Conservation (phyloP, 2,797 vertebrate genomes). For the Octomys mimax region DNA sequence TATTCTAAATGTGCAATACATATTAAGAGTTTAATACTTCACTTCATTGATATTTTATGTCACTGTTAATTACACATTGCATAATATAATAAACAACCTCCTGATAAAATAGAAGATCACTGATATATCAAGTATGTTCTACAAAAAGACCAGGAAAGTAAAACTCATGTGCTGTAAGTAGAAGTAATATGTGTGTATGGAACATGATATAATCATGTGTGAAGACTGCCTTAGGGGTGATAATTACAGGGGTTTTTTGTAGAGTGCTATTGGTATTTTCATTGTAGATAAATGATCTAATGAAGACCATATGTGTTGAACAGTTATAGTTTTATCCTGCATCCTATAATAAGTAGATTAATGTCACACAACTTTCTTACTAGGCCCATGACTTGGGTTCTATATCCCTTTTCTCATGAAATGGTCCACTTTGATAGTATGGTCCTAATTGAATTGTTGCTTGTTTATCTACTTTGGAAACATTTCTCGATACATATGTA, state of each 20-base stretch:
- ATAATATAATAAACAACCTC: not conserved
- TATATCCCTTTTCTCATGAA: not conserved
- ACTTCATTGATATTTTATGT: not conserved
- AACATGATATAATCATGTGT: not conserved
- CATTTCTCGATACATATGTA: not conserved
- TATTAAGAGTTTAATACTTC: not conserved
- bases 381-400: rapidly evolving
- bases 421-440: not conserved
- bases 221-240: not conserved
- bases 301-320: not conserved
- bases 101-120: not conserved
- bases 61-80: not conserved
- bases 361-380: not conserved
- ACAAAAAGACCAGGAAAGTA: not conserved
- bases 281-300: not conserved
- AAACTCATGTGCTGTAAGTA: not conserved
- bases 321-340: not conserved
- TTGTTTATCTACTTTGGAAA: not conserved
- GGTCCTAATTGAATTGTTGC: not conserved
- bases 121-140: not conserved
- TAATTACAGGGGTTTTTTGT: not conserved
- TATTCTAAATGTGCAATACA: not conserved
- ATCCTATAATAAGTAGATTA: not conserved
- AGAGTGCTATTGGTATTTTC: not conserved
- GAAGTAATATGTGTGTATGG: not conserved